phyloP scores from a whole-genome alignment of 2,797 vertebrate genomes.

The Gymnoscopelus braueri region DNA sequence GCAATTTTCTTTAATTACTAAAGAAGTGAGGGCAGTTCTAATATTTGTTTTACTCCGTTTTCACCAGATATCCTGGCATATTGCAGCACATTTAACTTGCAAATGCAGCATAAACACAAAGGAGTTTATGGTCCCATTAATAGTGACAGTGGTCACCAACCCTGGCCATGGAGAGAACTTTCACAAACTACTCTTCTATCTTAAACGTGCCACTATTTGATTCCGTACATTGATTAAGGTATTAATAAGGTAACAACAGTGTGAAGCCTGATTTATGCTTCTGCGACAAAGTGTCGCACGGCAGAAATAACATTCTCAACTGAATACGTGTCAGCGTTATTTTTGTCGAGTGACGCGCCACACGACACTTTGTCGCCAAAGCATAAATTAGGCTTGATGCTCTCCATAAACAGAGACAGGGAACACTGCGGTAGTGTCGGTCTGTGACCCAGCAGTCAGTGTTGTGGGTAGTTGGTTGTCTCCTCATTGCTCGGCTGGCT shows the following conservation, averaged over 20 bases:
- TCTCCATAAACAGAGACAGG: constrained; percentile 54
- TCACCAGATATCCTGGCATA: constrained; percentile 36
- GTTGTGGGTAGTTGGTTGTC: not conserved
- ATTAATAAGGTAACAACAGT: constrained; percentile 31
- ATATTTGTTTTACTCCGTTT: constrained; percentile 15
- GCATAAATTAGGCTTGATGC: not conserved
- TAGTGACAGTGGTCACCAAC: constrained; percentile 67
- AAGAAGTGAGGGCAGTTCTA: constrained; percentile 26
- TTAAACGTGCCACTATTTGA: constrained; percentile 36
- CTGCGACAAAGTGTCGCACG: too few species aligned
- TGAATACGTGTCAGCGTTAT: too few species aligned
- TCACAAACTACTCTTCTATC: constrained; percentile 31
- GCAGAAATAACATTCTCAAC: too few species aligned
- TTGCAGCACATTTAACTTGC: constrained; percentile 52
- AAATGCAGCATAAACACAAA: constrained; percentile 58
- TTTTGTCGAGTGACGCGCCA: too few species aligned
- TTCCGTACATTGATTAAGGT: constrained; percentile 41
- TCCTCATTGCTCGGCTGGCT: constrained; percentile 72
- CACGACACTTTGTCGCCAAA: too few species aligned
- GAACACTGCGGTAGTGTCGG: constrained; percentile 64
- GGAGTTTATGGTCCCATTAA: constrained; percentile 61
- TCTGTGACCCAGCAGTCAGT: constrained; percentile 21
- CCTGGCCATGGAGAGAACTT: constrained; percentile 50
- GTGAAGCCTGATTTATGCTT: constrained; percentile 2
- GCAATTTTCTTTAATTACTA: constrained; percentile 6